Percentiles rank a stretch among this genome's conserved stretches.
Evolutionary conservation across 2,113 vertebrate genomes (phyloP).

Genomic region (Baryphthengus martii): DNA sequence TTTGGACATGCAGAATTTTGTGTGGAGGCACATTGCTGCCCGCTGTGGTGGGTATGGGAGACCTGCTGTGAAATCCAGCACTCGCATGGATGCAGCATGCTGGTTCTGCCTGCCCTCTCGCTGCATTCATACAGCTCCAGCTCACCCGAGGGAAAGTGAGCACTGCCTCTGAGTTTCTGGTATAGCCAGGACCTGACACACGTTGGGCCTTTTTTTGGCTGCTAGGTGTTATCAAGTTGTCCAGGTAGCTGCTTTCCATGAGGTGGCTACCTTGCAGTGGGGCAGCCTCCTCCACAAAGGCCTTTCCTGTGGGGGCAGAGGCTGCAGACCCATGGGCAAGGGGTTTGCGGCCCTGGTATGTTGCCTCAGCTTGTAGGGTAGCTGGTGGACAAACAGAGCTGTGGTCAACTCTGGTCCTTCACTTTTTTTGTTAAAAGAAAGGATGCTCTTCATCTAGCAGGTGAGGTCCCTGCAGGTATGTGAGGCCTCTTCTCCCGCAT

Average conservation of each 20-base stretch:
- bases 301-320: not conserved
- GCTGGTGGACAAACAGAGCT: not conserved
- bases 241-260: not conserved
- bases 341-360: not conserved
- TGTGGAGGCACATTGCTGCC: not conserved
- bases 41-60: not conserved
- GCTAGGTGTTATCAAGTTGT: not conserved
- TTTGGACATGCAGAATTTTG: not conserved
- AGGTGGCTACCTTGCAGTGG: not conserved
- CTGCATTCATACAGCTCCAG: fast-evolving
- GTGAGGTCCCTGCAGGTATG: not conserved
- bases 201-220: not conserved
- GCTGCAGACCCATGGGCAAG: not conserved
- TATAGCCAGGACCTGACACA: not conserved
- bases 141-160: not conserved
- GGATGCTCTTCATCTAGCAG: not conserved
- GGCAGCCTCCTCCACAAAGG: not conserved
- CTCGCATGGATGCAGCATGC: fast-evolving
- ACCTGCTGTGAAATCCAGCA: not conserved
- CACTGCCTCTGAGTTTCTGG: not conserved
- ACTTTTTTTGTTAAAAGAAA: not conserved
- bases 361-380: not conserved
- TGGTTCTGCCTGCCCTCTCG: not conserved
- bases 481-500: not conserved
- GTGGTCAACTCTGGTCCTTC: not conserved